These are phyloP conservation scores for Xiphophorus couchianus DNA, from an alignment of 2,113 vertebrate genomes.

Conservation along the genomic window DNA sequence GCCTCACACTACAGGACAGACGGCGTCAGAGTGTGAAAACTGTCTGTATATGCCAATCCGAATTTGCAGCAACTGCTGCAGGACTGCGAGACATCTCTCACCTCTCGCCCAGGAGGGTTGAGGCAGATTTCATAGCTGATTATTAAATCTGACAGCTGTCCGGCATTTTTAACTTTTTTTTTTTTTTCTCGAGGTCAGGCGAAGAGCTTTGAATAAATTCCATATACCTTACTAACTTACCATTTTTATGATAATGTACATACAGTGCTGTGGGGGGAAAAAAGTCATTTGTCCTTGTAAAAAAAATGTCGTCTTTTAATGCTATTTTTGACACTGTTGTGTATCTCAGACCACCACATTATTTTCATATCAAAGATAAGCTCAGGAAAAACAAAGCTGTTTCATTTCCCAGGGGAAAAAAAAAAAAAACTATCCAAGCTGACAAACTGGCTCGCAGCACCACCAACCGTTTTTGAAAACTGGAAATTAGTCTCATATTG, in stretches of 20 bases:
- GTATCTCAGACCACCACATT: background rate
- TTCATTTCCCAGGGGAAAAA: background rate
- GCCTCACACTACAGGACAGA: conserved; percentile 46
- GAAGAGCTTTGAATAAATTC: conserved; percentile 41
- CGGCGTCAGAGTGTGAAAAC: conserved; percentile 43
- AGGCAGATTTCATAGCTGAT: conserved; percentile 45
- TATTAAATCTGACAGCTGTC: conserved; percentile 62
- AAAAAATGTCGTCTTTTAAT: background rate
- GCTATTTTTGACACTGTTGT: no score
- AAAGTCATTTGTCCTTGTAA: background rate
- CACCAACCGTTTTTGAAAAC: background rate
- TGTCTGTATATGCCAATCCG: conserved; percentile 43
- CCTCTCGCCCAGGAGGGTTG: conserved; percentile 40
- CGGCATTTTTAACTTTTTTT: conserved; percentile 6
- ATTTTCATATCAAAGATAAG: background rate
- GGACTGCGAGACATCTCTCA: conserved; percentile 41
- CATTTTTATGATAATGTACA: background rate
- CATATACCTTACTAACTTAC: conserved; percentile 14
- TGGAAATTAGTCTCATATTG: background rate
- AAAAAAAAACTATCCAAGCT: background rate
- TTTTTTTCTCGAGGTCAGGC: conserved; percentile 35
- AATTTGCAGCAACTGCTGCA: conserved; percentile 41
- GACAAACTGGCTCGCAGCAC: background rate
- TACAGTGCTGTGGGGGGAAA: background rate
- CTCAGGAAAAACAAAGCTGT: background rate